Base-by-base conservation (phyloP, 2,113 vertebrate species). In the Aplodontia rufa region DNA sequence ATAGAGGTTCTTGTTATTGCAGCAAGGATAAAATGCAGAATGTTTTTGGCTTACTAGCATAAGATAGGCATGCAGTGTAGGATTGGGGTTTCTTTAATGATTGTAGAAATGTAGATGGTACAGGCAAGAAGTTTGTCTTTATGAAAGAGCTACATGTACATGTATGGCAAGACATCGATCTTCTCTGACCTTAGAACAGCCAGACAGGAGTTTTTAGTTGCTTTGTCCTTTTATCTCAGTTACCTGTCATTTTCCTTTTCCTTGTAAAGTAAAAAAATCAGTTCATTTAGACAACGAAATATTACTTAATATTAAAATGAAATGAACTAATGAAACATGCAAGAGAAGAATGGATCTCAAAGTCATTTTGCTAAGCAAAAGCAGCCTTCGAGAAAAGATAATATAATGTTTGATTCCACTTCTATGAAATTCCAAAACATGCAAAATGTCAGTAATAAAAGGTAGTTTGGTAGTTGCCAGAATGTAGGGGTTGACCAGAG, bases 221-320 rank as follows among this genome's bases (percentile, higher is more conserved):
- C 16, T 83, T 95, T 89, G 35, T 79, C 49, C 11, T 69, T 96
- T 94, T 86, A 90, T 79, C 1, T n/a, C 35, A 87, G 51, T 49
- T 92, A 1, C 8, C 30, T 47, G 66, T 91, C 49, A 75, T 94
- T 83, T 94, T 75, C 42, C 8, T 11, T 51, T 60, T 89, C 40
- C 12, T 20, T 9, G 51, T 37, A 37, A 89, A 30, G 2, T 49
- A 28, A 90, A 92, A 90, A 94, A 82, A 68, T 60, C 80, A 4
- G 24, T 87, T 20, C 60, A 60, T 42, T 6, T 22, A 32, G 81
- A 89, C 8, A 58, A 75, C 62, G 68, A 85, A 81, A 66, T 91
- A 71, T 37, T 89, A 83, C 26, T 89, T 89, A 96, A 58, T 83
- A 94, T 82, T 78, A 82, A 94, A 78, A 94, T 62, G 49, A 96